phyloP scores from a whole-genome alignment of 2,888 invertebrate species.

The Ryuthela nishihirai region DNA sequence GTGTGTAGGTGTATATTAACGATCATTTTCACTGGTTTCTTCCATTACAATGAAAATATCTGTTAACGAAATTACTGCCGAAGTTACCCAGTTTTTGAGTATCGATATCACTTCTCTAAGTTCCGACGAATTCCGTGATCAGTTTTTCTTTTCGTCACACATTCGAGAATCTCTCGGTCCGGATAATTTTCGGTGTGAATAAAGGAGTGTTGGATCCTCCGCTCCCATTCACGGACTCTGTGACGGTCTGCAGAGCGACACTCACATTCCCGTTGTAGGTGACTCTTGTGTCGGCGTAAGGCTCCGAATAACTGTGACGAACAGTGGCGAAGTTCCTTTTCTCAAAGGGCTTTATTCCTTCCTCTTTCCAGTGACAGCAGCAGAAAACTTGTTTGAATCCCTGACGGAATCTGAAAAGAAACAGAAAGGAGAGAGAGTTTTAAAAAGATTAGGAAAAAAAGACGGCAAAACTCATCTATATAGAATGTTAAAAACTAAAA shows the following conservation, averaged over 20 bases:
- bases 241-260: slow-evolving; percentile 39
- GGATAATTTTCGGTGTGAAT: slow-evolving; percentile 17
- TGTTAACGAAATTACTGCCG: too few relatives aligned
- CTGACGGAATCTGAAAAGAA: slow-evolving; percentile 39
- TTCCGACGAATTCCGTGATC: too few relatives aligned
- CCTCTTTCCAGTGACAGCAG: slow-evolving; percentile 32
- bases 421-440: too few relatives aligned
- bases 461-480: too few relatives aligned
- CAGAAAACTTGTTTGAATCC: slow-evolving; percentile 41
- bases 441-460: too few relatives aligned
- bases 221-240: slow-evolving; percentile 39
- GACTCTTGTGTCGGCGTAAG: slow-evolving; percentile 37
- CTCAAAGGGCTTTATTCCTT: slow-evolving; percentile 29
- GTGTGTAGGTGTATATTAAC: too few relatives aligned
- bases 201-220: slow-evolving; percentile 35
- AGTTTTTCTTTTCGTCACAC: too few relatives aligned
- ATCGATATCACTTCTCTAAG: too few relatives aligned
- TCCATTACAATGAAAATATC: too few relatives aligned
- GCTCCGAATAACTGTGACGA: slow-evolving; percentile 41
- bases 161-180: slow-evolving; percentile 14
- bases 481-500: too few relatives aligned
- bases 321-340: slow-evolving; percentile 35
- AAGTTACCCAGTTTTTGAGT: too few relatives aligned
- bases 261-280: slow-evolving; percentile 39
- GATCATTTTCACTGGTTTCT: too few relatives aligned